These are phyloP conservation scores for Diorhabda elongata DNA, from an alignment of 1,140 invertebrate species.

Conservation along the genomic window DNA sequence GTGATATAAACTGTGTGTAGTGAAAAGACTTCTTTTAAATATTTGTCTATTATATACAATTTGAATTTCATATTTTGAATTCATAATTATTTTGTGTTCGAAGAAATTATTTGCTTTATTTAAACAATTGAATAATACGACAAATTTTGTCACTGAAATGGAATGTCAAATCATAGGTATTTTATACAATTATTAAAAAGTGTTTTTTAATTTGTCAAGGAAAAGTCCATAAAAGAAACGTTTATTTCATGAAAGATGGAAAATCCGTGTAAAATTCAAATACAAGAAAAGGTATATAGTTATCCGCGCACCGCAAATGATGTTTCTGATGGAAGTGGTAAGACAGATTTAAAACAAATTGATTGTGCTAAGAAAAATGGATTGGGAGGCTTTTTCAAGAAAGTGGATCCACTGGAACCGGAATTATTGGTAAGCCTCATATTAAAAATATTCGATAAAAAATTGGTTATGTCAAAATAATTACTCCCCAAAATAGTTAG, in stretches of 20 bases:
- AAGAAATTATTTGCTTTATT: constrained; percentile 13
- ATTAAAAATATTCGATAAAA: no score
- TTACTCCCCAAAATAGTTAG: no score
- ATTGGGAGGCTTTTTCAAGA: constrained; percentile 18
- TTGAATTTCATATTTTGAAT: no score
- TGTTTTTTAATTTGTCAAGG: neutral
- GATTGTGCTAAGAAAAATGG: constrained; percentile 26
- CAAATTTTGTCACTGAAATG: constrained; percentile 11
- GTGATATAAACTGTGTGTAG: neutral
- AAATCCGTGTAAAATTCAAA: constrained; percentile 27
- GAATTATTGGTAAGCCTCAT: constrained; percentile 7
- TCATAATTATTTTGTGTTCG: no score
- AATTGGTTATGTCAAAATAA: no score
- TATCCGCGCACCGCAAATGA: constrained; percentile 24
- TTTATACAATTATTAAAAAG: neutral
- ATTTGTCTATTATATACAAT: no score
- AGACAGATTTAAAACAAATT: constrained; percentile 25
- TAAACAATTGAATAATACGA: constrained; percentile 21
- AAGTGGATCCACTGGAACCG: constrained; percentile 7
- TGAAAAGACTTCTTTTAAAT: no score
- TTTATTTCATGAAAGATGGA: constrained; percentile 23
- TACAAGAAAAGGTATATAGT: constrained; percentile 30
- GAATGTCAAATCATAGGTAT: constrained; percentile 16
- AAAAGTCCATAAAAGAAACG: neutral
- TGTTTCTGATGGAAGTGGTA: constrained; percentile 21